A percentile compares a stretch with the other conserved stretches of the same genome.
Conservation (phyloP, 1,140 invertebrate genomes). For the Ips typographus region DNA sequence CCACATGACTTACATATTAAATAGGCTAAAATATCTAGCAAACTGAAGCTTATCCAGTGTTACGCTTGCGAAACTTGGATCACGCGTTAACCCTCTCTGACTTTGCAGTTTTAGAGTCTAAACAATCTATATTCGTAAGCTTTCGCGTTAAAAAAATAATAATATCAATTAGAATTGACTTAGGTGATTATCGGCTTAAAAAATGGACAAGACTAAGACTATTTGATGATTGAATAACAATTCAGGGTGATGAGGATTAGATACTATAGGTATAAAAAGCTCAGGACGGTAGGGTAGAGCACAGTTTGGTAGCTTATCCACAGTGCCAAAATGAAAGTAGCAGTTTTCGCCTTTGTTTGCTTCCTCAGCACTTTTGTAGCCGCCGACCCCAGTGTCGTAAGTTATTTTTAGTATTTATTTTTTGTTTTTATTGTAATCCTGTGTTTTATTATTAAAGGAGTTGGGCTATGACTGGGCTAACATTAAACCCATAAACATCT, state of each 20-base stretch:
- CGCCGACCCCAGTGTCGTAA: slow-evolving; percentile 10
- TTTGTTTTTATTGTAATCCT: not conserved
- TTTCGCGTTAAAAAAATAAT: too few species aligned
- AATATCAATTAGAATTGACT: too few species aligned
- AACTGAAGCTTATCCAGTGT: too few species aligned
- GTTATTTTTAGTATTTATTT: not conserved
- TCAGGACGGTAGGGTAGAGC: not conserved
- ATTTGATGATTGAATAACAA: too few species aligned
- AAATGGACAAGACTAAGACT: too few species aligned
- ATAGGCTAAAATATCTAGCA: too few species aligned
- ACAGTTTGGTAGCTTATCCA: slow-evolving; percentile 12
- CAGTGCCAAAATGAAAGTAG: slow-evolving; percentile 24
- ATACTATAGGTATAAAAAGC: not conserved
- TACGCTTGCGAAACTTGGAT: too few species aligned
- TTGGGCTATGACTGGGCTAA: slow-evolving; percentile 14
- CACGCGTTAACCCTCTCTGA: too few species aligned
- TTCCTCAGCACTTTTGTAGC: slow-evolving; percentile 17
- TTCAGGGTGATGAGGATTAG: not conserved
- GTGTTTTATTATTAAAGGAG: not conserved
- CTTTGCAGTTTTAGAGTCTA: too few species aligned
- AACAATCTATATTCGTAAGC: too few species aligned
- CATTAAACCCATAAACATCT: slow-evolving; percentile 10
- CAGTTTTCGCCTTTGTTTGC: slow-evolving; percentile 15
- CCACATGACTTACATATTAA: too few species aligned
- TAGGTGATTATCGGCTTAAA: too few species aligned